Evolutionary conservation across 1,140 invertebrate genomes (phyloP).

Genomic region (Homalodisca vitripennis): DNA sequence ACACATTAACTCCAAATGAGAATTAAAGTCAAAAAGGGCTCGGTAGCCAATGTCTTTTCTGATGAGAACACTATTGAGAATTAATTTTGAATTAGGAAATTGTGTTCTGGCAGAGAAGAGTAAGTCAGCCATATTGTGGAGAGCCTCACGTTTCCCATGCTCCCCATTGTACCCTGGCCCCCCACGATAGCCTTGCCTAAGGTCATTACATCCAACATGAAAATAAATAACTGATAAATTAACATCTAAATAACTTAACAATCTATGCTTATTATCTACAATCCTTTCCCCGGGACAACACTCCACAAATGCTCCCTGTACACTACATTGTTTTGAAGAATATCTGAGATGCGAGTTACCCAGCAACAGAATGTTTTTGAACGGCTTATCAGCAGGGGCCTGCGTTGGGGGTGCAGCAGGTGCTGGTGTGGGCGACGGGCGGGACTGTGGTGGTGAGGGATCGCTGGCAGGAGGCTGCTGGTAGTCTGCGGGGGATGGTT

Average conservation of each 20-base stretch:
- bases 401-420: no score
- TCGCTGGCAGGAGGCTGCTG: no score
- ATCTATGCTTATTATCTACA: neutral
- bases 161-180: conserved; percentile 7
- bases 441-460: no score
- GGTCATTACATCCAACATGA: conserved; percentile 9
- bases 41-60: neutral
- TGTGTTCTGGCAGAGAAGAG: neutral
- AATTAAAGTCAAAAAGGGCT: neutral
- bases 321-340: neutral
- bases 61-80: neutral
- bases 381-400: no score
- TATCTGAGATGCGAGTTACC: neutral
- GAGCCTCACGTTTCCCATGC: conserved; percentile 15
- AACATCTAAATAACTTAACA: neutral
- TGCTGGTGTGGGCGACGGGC: no score
- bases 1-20: conserved; percentile 1
- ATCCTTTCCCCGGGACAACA: conserved; percentile 1
- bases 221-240: neutral
- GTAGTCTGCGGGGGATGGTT: no score
- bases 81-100: neutral
- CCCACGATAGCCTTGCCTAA: neutral
- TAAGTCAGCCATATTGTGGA: conserved; percentile 8
- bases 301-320: neutral
- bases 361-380: neutral